Percentiles rank a stretch among this genome's conserved stretches.
Conservation (phyloP, 2,113 vertebrate species). For the Hemiscyllium ocellatum region DNA sequence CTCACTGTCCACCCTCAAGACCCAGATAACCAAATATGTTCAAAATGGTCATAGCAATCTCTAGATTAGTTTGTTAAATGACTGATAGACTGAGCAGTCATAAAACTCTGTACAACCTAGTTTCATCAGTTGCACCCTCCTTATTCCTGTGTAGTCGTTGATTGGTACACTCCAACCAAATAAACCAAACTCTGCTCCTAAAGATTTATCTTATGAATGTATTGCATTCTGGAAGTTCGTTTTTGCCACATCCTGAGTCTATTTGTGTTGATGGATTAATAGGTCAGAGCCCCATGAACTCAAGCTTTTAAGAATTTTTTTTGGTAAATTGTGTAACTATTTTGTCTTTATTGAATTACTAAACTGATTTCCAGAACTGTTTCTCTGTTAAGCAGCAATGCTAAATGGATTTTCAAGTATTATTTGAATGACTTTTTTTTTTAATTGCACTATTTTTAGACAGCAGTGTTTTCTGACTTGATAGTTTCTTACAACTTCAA, state of each 20-base stretch:
- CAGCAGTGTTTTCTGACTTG: not conserved
- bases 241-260: not conserved
- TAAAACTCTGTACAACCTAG: not conserved
- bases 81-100: not conserved
- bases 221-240: not conserved
- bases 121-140: not conserved
- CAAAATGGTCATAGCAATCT: not conserved
- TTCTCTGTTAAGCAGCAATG: not conserved
- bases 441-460: not conserved
- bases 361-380: not conserved
- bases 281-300: not conserved
- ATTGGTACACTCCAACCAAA: not conserved
- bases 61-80: not conserved
- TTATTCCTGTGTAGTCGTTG: not conserved
- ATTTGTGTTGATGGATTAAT: not conserved
- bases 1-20: not conserved
- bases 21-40: not conserved
- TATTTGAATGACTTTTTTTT: not conserved
- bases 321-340: not conserved
- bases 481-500: not conserved
- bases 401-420: not conserved
- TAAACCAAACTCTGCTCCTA: too few relatives aligned
- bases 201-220: too few relatives aligned
- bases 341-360: not conserved
- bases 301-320: not conserved